A percentile compares a stretch with the other conserved stretches of the same genome.
Evolutionary conservation across 2,888 invertebrate genomes (phyloP).

Genomic region (Trichacis sp.): DNA sequence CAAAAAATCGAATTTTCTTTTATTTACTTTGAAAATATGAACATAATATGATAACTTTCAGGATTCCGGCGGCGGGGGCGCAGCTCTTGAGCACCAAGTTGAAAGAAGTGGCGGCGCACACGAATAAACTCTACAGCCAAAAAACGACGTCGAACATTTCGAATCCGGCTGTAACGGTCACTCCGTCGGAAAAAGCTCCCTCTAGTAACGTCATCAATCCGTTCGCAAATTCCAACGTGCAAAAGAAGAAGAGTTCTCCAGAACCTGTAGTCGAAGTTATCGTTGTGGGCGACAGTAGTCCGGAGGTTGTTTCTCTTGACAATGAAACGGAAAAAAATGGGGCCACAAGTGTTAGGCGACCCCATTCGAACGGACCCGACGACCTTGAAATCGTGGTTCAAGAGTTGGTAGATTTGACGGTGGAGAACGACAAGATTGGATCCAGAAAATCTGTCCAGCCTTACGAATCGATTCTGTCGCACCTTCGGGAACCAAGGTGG

Average conservation of each 20-base stretch:
- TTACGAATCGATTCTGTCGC: conserved; percentile 61
- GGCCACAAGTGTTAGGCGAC: no score
- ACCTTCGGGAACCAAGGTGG: conserved; percentile 59
- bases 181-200: no score
- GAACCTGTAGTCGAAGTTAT: no score
- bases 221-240: conserved; percentile 10
- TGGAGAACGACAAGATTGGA: background rate
- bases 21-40: no score
- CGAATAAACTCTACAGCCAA: conserved; percentile 48
- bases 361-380: no score
- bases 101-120: conserved; percentile 61
- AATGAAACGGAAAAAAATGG: no score
- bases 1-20: no score
- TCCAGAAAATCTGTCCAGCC: conserved; percentile 39
- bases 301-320: no score
- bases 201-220: conserved; percentile 20
- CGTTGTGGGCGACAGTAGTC: no score
- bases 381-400: background rate
- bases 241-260: background rate
- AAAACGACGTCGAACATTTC: conserved; percentile 16
- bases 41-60: no score
- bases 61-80: conserved; percentile 60
- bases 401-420: background rate
- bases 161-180: conserved; percentile 18
- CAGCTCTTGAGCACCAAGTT: conserved; percentile 58